Base-by-base conservation (phyloP, 2,113 vertebrate species). In the Pseudopodoces humilis region DNA sequence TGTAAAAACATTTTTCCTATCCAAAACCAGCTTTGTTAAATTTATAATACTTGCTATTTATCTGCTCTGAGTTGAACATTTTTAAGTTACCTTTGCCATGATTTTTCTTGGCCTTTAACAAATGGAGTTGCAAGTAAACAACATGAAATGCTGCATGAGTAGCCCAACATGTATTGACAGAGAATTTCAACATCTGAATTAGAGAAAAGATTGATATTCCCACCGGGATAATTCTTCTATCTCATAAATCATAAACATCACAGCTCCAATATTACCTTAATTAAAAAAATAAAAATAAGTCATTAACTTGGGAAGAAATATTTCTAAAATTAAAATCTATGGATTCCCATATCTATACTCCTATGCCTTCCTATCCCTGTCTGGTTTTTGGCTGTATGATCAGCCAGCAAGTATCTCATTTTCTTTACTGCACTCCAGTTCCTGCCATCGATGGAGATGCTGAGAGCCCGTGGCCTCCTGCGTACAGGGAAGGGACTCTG, bases 391-490 rank as follows among this genome's bases (percentile, higher is more conserved):
- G 9, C 39, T 64, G 7, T 37, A 44, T 10, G 15, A 76, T 52
- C 55, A 50, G 9, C 33, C 30, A 56, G 53, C 1, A 50, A 68
- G 8, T 12, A 18, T 47, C 50, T n/a, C 3, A 72, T 67, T 53
- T 49, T 77, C 27, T 83, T 14, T 27, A 13, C 17, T 23, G 8
- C 16, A 20, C 15, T 30, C 6, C 25, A 55, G 27, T 25, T 49
- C 21, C 11, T 60, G 59, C 10, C 25, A 43, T 11, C 0, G 1
- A 18, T 7, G 35, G 1, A 49, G 56, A 22, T 58, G 44, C 27
- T 64, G 60, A 24, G 49, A 55, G 4, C 8, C 2, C 2, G 14
- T 22, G 15, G 18, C 17, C 47, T 37, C 22, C 13, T 1, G 1
- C 10, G 2, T 11, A 6, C 7, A 43, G 17, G 22, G 47, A 58